These are phyloP conservation scores for Antheraea assamensis DNA, from an alignment of 2,888 invertebrate species.

Conservation along the genomic window DNA sequence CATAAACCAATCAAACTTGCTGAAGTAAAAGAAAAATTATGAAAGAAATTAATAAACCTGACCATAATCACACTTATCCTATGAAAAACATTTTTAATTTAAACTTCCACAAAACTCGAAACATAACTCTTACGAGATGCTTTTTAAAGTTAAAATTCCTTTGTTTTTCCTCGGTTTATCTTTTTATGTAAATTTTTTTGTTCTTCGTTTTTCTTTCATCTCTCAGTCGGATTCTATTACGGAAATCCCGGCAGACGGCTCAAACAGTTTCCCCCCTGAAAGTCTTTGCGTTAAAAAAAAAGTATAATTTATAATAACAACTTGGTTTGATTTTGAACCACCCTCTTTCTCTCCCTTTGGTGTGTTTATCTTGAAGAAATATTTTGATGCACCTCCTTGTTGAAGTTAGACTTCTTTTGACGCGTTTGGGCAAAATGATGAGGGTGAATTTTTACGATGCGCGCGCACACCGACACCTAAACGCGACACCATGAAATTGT, in stretches of 20 bases:
- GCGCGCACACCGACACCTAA: too few species aligned
- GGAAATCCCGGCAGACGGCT: constrained; percentile 38
- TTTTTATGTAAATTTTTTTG: constrained; percentile 4
- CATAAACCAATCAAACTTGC: neutral
- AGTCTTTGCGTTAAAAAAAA: constrained; percentile 52
- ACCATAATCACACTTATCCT: neutral
- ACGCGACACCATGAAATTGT: too few species aligned
- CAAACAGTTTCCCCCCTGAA: constrained; percentile 56
- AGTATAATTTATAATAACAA: constrained; percentile 72
- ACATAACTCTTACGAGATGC: neutral
- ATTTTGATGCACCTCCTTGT: neutral
- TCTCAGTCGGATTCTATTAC: constrained; percentile 65
- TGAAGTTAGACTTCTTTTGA: too few species aligned
- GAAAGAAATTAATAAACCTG: neutral
- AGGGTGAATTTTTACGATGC: too few species aligned
- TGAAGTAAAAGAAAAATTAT: neutral
- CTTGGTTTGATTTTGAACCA: constrained; percentile 53
- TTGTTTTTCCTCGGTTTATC: neutral
- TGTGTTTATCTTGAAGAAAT: constrained; percentile 10
- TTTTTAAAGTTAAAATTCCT: neutral
- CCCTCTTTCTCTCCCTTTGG: constrained; percentile 26
- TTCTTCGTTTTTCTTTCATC: constrained; percentile 29
- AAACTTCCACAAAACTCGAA: neutral
- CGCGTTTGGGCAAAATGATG: too few species aligned
- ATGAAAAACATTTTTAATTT: neutral